Percentiles rank a stretch among this genome's conserved stretches.
phyloP scores from a whole-genome alignment of 2,113 vertebrate genomes.

The Neofelis nebulosa region DNA sequence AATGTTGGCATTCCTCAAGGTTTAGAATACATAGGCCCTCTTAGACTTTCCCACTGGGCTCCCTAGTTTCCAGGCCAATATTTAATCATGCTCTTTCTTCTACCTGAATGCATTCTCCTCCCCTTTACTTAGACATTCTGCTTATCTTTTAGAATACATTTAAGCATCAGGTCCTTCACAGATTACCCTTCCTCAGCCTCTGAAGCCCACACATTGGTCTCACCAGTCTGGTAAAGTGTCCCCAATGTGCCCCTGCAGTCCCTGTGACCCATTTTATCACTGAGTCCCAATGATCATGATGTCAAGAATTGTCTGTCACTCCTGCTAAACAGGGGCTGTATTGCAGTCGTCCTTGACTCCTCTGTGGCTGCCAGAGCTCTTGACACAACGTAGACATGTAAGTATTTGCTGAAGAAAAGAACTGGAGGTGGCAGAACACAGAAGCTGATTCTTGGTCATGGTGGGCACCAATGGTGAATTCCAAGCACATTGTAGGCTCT shows the following conservation, averaged over 20 bases:
- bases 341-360: neutral
- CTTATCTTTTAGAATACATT: neutral
- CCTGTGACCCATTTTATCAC: neutral
- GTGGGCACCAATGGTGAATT: neutral
- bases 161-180: neutral
- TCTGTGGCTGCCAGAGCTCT: neutral
- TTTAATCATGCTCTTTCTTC: too few relatives aligned
- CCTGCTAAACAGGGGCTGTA: neutral
- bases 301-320: neutral
- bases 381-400: too few relatives aligned
- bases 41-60: neutral
- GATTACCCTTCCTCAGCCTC: neutral
- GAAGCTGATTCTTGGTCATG: neutral
- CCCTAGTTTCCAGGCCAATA: too few relatives aligned
- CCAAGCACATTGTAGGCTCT: neutral
- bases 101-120: neutral
- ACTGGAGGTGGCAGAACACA: neutral
- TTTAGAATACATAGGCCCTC: neutral
- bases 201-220: neutral
- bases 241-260: rapidly evolving
- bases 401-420: neutral
- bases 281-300: neutral
- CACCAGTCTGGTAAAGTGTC: neutral
- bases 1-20: neutral
- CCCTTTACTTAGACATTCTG: neutral